Conservation (phyloP, 2,888 invertebrate genomes). For the Drosophila tanythrix region DNA sequence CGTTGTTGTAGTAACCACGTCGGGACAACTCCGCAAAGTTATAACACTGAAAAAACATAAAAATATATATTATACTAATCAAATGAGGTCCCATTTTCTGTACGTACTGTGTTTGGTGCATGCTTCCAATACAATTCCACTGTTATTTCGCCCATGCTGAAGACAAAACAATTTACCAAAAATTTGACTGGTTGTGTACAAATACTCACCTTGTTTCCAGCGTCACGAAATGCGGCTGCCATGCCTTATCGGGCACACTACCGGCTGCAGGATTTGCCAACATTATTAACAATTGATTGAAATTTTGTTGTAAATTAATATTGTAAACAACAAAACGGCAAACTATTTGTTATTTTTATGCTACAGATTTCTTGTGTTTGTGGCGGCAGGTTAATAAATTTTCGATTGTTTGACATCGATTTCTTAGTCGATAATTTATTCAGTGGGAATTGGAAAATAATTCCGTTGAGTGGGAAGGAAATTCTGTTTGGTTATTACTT, state of each 20-base stretch:
- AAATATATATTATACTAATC: not conserved
- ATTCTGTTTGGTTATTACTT: not conserved
- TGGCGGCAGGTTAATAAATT: slow-evolving; percentile 21
- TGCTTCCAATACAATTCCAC: slow-evolving; percentile 99
- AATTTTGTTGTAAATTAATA: not conserved
- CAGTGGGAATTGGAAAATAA: not conserved
- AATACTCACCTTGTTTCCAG: slow-evolving; percentile 92
- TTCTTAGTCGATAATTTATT: slow-evolving; percentile 2
- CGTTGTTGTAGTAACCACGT: slow-evolving; percentile 97
- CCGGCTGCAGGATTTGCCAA: slow-evolving; percentile 57
- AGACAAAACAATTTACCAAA: slow-evolving; percentile 2
- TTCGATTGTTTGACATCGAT: slow-evolving; percentile 3
- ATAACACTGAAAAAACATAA: slow-evolving; percentile 87
- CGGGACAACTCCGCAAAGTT: slow-evolving; percentile 98
- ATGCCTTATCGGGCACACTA: slow-evolving; percentile 93
- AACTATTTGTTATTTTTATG: not conserved
- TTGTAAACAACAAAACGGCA: not conserved
- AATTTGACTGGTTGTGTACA: not conserved
- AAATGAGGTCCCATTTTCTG: not conserved
- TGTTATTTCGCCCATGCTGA: slow-evolving; percentile 96
- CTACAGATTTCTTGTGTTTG: not conserved
- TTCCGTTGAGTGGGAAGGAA: slow-evolving; percentile 5
- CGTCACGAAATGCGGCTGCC: slow-evolving; percentile 94
- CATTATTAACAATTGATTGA: slow-evolving; percentile 26
- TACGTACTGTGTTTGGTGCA: slow-evolving; percentile 91